phyloP scores from a whole-genome alignment of 2,797 vertebrate genomes.

The Morelia viridis region DNA sequence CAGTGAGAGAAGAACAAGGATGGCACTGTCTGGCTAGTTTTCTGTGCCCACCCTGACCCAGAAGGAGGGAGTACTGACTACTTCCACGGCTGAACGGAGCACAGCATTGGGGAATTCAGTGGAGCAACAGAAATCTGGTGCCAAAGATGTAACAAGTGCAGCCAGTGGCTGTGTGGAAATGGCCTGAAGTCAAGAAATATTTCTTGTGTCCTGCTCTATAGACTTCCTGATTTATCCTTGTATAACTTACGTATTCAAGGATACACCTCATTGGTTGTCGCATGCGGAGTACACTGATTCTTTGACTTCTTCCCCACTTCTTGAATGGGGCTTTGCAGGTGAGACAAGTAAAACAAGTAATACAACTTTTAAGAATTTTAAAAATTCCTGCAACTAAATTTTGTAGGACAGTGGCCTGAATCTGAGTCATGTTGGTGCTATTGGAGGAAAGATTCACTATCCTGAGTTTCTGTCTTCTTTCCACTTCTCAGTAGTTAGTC shows the following conservation, averaged over 20 bases:
- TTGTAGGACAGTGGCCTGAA: not conserved
- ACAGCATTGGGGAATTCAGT: not conserved
- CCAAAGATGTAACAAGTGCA: not conserved
- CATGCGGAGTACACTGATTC: not conserved
- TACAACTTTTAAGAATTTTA: not conserved
- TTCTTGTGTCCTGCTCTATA: not conserved
- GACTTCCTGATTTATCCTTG: not conserved
- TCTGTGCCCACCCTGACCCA: not conserved
- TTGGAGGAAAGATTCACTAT: not conserved
- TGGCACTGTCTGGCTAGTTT: not conserved
- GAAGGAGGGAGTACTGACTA: not conserved
- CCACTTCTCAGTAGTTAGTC: not conserved
- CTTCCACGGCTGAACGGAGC: not conserved
- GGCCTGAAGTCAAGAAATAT: not conserved
- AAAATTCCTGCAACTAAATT: not conserved
- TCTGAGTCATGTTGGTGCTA: too few species aligned
- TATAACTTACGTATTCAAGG: not conserved
- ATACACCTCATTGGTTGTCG: not conserved
- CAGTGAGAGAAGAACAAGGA: not conserved
- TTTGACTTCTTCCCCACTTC: not conserved
- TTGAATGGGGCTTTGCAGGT: not conserved
- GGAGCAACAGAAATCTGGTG: not conserved
- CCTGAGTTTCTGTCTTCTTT: not conserved
- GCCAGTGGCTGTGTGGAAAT: not conserved
- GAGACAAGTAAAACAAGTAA: not conserved